Conservation (phyloP, 2,113 vertebrate genomes). For the Heteronetta atricapilla region DNA sequence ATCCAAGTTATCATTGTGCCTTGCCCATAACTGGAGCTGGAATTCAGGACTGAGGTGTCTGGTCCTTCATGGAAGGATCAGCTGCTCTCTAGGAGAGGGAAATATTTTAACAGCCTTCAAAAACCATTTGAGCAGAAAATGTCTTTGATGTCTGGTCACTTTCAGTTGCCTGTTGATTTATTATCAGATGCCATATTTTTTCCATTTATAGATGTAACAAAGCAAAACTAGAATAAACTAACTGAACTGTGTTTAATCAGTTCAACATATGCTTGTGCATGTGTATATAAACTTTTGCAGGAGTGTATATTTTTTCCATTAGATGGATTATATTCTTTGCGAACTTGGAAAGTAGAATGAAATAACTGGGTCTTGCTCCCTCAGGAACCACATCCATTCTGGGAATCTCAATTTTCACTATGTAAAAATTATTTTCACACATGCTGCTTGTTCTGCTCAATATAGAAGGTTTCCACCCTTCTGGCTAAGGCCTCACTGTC, state of each 20-base stretch:
- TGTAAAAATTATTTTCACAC: not conserved
- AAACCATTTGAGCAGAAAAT: not conserved
- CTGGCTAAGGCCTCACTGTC: not conserved
- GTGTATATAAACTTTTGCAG: not conserved
- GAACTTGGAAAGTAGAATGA: not conserved
- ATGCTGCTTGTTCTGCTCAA: not conserved
- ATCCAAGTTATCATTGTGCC: not conserved
- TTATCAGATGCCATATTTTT: not conserved
- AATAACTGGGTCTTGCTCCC: not conserved
- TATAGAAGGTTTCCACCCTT: not conserved
- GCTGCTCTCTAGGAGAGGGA: not conserved
- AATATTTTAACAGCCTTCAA: not conserved
- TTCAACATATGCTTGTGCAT: not conserved
- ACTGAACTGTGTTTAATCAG: not conserved
- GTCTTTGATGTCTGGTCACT: not conserved
- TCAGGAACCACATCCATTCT: not conserved
- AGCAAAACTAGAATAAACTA: not conserved
- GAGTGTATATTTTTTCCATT: not conserved
- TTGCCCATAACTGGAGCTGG: not conserved
- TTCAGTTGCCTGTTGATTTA: conserved; percentile 2
- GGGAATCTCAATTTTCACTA: not conserved
- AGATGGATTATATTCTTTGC: not conserved
- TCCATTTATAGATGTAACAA: not conserved
- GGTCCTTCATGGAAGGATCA: not conserved
- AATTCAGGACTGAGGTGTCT: not conserved